Conservation (phyloP, 1,140 invertebrate genomes). For the Bombus terrestris region DNA sequence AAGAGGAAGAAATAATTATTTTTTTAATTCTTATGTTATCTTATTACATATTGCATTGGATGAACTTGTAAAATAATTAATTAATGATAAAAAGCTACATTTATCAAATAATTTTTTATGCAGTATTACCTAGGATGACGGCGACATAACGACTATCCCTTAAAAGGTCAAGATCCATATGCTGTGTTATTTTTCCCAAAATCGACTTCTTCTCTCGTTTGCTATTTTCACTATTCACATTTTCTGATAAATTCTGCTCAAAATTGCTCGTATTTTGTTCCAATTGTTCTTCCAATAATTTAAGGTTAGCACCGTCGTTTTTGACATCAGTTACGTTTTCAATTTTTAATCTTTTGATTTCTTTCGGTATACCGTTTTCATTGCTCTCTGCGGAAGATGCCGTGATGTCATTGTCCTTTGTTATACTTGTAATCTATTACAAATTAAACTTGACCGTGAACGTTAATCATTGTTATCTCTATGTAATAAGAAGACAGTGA, state of each 20-base stretch:
- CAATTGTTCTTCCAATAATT: slow-evolving; percentile 1
- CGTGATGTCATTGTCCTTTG: slow-evolving; percentile 31
- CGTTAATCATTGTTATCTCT: slow-evolving; percentile 19
- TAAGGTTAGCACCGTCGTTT: neutral
- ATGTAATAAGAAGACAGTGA: neutral
- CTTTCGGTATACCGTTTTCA: neutral
- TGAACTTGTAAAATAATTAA: no score
- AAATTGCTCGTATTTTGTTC: neutral
- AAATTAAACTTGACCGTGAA: slow-evolving; percentile 39
- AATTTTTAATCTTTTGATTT: neutral
- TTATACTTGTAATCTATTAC: slow-evolving; percentile 25
- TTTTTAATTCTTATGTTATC: no score
- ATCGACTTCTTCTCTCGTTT: neutral
- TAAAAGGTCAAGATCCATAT: slow-evolving; percentile 61
- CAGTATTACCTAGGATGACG: slow-evolving; percentile 55
- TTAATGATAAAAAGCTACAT: no score
- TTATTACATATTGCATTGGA: no score
- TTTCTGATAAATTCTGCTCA: neutral
- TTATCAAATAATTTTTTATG: neutral
- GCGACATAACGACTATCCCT: slow-evolving; percentile 57
- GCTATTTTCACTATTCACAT: neutral
- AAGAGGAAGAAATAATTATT: no score
- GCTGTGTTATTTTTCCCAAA: slow-evolving; percentile 10
- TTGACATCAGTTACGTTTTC: neutral
- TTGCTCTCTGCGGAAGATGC: slow-evolving; percentile 41